These are phyloP conservation scores for Aromia moschata DNA, from an alignment of 2,888 invertebrate genomes.

Conservation along the genomic window DNA sequence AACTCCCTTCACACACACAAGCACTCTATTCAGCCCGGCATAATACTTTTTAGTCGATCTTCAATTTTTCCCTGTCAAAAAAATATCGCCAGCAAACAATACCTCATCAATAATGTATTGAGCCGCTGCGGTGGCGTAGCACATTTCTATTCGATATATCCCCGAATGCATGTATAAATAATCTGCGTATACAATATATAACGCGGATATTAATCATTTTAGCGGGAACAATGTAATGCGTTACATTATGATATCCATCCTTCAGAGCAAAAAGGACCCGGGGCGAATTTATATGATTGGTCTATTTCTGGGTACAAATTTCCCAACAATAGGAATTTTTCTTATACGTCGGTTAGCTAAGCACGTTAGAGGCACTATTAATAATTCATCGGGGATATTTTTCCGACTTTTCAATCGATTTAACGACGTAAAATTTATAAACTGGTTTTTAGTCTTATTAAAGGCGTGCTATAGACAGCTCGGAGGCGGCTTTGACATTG, in stretches of 20 bases:
- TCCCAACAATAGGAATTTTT: too few relatives aligned
- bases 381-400: too few relatives aligned
- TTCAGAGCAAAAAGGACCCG: not conserved
- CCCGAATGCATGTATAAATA: slow-evolving; percentile 29
- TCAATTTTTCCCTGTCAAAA: slow-evolving; percentile 28
- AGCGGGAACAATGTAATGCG: slow-evolving; percentile 21
- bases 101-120: slow-evolving; percentile 30
- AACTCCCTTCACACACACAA: slow-evolving; percentile 3
- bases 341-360: too few relatives aligned
- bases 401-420: too few relatives aligned
- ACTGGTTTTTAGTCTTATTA: too few relatives aligned
- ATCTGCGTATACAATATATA: slow-evolving; percentile 3
- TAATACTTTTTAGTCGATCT: slow-evolving; percentile 20
- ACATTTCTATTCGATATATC: slow-evolving; percentile 18
- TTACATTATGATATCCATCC: slow-evolving; percentile 11
- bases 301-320: too few relatives aligned
- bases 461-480: too few relatives aligned
- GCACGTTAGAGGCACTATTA: too few relatives aligned
- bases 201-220: slow-evolving; percentile 25
- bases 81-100: slow-evolving; percentile 24
- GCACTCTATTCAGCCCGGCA: not conserved
- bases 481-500: too few relatives aligned
- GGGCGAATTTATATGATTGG: slow-evolving; percentile 1
- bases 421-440: too few relatives aligned
- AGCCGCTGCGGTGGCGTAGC: slow-evolving; percentile 9